These are phyloP conservation scores for Delphinapterus leucas DNA, from an alignment of 2,113 vertebrate species.

Conservation along the genomic window DNA sequence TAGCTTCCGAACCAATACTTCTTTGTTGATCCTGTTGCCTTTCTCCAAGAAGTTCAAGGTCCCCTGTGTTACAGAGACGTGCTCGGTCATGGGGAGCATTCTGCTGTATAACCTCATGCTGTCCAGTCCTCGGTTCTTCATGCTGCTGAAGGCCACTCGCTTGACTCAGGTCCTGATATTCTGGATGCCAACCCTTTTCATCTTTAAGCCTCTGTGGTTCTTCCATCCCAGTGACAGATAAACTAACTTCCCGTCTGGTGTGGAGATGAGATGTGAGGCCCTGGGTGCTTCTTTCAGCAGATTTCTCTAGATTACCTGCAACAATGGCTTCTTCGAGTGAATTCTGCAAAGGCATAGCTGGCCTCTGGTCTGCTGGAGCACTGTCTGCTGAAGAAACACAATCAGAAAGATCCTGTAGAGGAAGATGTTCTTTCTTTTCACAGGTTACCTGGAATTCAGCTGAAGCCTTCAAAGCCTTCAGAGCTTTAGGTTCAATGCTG, in stretches of 20 bases:
- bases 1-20: background rate
- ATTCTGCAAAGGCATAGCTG: constrained; percentile 64
- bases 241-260: constrained; percentile 32
- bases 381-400: constrained; percentile 51
- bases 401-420: constrained; percentile 68
- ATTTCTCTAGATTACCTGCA: constrained; percentile 49
- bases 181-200: background rate
- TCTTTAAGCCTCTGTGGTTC: background rate
- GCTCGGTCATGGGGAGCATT: background rate
- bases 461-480: constrained; percentile 68
- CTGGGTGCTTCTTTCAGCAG: background rate
- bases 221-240: background rate
- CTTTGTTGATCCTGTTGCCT: constrained; percentile 31
- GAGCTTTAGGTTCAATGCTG: constrained; percentile 52
- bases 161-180: constrained; percentile 33
- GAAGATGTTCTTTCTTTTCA: constrained; percentile 42
- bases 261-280: constrained; percentile 55
- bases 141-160: background rate
- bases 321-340: constrained; percentile 46
- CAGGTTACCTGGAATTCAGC: constrained; percentile 65
- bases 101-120: background rate
- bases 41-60: constrained; percentile 10
- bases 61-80: background rate
- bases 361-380: background rate
- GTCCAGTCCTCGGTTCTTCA: constrained; percentile 42